These are phyloP conservation scores for Phylloscopus trochiloides DNA, from an alignment of 2,113 vertebrate genomes.

Conservation along the genomic window DNA sequence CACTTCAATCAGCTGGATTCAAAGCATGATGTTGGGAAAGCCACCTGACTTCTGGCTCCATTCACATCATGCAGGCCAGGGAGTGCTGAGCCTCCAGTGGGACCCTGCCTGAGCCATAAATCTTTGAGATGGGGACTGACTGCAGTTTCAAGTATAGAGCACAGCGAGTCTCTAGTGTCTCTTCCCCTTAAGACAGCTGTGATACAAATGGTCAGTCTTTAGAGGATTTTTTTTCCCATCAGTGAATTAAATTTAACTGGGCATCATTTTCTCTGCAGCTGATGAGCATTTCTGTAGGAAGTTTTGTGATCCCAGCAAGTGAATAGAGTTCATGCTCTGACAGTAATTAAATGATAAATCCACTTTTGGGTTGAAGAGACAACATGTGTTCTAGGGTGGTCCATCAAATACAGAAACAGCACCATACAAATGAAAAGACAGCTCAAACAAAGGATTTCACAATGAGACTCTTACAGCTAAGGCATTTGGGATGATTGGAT, in stretches of 20 bases:
- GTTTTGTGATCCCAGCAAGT: neutral
- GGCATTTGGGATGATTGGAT: neutral
- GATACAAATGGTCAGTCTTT: neutral
- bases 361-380: neutral
- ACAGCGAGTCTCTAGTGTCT: neutral
- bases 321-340: neutral
- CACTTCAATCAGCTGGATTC: neutral
- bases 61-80: neutral
- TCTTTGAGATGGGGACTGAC: neutral
- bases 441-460: slow-evolving; percentile 30
- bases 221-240: neutral
- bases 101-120: neutral
- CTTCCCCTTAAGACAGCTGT: neutral
- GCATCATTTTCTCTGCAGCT: neutral
- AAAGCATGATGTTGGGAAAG: neutral
- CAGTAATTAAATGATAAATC: neutral
- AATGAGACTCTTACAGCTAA: neutral
- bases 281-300: neutral
- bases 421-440: neutral
- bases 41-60: neutral
- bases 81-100: neutral
- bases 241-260: neutral
- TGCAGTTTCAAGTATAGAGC: neutral
- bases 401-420: neutral
- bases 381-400: slow-evolving; percentile 6